Percentiles rank a stretch among this genome's conserved stretches.
Conservation (phyloP, 2,113 vertebrate species). For the Bettongia penicillata region DNA sequence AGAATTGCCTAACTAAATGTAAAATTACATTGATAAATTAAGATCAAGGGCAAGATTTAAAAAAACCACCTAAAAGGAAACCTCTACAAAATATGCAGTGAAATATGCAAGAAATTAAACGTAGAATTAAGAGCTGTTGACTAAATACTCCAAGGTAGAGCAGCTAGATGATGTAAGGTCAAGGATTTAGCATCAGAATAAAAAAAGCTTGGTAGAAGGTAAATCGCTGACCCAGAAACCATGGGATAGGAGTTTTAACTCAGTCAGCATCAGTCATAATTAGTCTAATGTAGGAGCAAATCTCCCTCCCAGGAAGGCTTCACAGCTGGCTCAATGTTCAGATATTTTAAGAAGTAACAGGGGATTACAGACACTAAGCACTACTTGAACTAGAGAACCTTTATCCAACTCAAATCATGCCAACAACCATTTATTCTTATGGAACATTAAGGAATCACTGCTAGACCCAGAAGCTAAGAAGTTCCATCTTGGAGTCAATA, state of each 20-base stretch:
- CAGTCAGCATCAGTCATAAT: neutral
- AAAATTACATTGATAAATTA: slow-evolving; percentile 34
- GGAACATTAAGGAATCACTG: neutral
- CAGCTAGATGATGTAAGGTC: neutral
- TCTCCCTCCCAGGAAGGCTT: neutral
- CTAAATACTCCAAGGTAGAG: slow-evolving; percentile 29
- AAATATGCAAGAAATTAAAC: neutral
- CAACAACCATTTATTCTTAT: neutral
- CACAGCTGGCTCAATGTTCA: neutral
- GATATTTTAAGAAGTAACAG: neutral
- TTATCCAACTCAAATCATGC: neutral
- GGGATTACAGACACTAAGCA: neutral
- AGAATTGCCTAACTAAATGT: slow-evolving; percentile 36
- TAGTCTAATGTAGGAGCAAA: neutral
- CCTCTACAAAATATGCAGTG: neutral
- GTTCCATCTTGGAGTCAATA: slow-evolving; percentile 6
- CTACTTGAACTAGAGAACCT: neutral
- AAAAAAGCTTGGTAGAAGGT: neutral
- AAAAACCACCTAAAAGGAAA: slow-evolving; percentile 16
- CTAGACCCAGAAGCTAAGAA: neutral
- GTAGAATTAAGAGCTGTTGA: slow-evolving; percentile 5
- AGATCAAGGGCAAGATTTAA: neutral
- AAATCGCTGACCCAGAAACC: neutral
- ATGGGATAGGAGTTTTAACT: neutral
- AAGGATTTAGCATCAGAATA: neutral